These are phyloP conservation scores for Morbakka virulenta DNA, from an alignment of 30 jellyfish, hydroid and myxozoan genomes.

Conservation along the genomic window DNA sequence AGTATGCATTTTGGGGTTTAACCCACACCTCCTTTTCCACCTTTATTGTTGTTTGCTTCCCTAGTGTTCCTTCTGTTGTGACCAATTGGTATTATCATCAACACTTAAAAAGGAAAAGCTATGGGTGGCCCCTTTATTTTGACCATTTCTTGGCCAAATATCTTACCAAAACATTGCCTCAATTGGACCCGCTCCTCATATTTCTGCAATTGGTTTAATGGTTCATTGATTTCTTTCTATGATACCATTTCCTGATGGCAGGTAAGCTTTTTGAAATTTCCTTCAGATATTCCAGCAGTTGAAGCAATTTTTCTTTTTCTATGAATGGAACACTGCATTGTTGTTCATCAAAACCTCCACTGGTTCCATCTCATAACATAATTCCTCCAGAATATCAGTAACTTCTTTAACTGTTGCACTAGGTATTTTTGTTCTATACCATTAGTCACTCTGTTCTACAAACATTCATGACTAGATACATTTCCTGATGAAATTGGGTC, in stretches of 20 bases:
- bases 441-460: conserved; percentile 17
- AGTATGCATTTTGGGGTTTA: conserved; percentile 1
- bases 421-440: background rate
- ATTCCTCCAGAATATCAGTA: background rate
- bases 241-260: conserved; percentile 21
- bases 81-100: conserved; percentile 4
- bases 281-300: background rate
- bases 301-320: background rate
- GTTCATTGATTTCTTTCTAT: conserved; percentile 22
- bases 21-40: background rate
- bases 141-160: conserved; percentile 6
- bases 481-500: too few species aligned
- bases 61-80: background rate
- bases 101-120: background rate
- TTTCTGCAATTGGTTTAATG: conserved; percentile 3
- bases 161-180: conserved; percentile 10
- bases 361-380: conserved; percentile 9
- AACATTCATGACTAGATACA: too few species aligned
- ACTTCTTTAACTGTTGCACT: conserved; percentile 15
- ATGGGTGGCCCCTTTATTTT: background rate
- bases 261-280: background rate
- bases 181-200: background rate
- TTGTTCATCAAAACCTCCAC: conserved; percentile 7
- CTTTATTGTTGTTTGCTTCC: too few species aligned
- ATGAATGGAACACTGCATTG: conserved; percentile 1